phyloP scores from a whole-genome alignment of 2,888 invertebrate species.

The Calephelis perditalis region DNA sequence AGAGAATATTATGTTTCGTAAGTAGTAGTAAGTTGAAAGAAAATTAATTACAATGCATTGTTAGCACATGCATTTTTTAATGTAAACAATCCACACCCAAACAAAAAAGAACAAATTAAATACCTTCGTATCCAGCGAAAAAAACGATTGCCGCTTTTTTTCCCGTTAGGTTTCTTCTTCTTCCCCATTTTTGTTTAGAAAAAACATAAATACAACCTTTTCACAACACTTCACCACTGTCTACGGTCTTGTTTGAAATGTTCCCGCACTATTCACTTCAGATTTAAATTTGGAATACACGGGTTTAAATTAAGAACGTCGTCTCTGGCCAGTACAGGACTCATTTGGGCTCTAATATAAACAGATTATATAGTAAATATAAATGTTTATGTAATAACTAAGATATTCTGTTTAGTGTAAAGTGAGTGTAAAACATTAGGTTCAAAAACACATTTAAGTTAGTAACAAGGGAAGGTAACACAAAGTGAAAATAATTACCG shows the following conservation, averaged over 20 bases:
- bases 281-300: conserved; percentile 40
- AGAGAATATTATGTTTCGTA: too few relatives aligned
- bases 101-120: conserved; percentile 19
- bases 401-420: not conserved
- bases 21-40: not conserved
- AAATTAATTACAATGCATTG: too few relatives aligned
- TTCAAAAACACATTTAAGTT: conserved; percentile 1
- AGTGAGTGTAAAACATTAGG: not conserved
- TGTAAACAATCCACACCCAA: conserved; percentile 1
- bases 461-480: conserved; percentile 4
- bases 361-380: conserved; percentile 26
- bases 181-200: conserved; percentile 58
- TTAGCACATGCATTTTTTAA: not conserved
- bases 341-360: conserved; percentile 49
- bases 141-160: conserved; percentile 62
- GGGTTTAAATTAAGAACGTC: conserved; percentile 39
- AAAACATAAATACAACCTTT: conserved; percentile 45
- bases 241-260: conserved; percentile 34
- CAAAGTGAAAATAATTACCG: not conserved
- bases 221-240: conserved; percentile 37
- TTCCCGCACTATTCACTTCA: conserved; percentile 33
- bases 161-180: conserved; percentile 65
- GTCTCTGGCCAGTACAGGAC: conserved; percentile 57
- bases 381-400: not conserved
- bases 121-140: conserved; percentile 74